Evolutionary conservation across 1,140 invertebrate species (phyloP), one percentile per base, ranked within the genome.

Genomic region (Bombus picipes): DNA sequence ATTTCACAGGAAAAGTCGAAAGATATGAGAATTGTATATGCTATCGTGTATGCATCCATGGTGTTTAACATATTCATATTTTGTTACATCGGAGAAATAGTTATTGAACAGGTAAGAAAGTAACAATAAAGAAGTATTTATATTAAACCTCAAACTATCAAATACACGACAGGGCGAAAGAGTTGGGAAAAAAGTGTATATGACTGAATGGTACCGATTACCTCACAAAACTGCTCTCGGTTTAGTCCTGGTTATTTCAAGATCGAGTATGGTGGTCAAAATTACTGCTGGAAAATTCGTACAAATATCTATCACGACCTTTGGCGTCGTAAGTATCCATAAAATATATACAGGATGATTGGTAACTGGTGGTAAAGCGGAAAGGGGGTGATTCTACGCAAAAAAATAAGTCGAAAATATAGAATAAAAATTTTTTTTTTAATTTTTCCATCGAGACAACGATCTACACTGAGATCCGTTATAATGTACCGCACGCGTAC

Each of bases 51-150:
- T 18, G 85, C 66, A 39, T 91, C 90, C 0, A 91, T 92, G 75
- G 85, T 78, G 0, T 92, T 92, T 57, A 92, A 92, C 82, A 92
- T 92, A 65, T 93, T 93, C 12, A 90, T 92, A 83, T 92, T 92
- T n/a, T 93, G 92, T 85, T 93, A 89, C 62, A 89, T 93, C 41
- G 92, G 91, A 8, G 89, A 93, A 62, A 82, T 85, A 25, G 68
- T 93, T 13, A 87, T 77, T 0, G 84, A 90, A 10, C 87, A 92
- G 88, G 92, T 93, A 91, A 87, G 15, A 9, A 5, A 25, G 22
- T 32, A 12, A 8, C 15, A 22, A 39, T 34, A 53, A 6, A 53
- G 10, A 0, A 39, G 0, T 53, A 53, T 15, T 34, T 65, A 28
- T 65, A 43, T 39, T 18, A 66, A 28, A 5, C 0, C 22, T 18